Evolutionary conservation across 2,888 invertebrate species (phyloP).

Genomic region (Lochmaea crataegi): DNA sequence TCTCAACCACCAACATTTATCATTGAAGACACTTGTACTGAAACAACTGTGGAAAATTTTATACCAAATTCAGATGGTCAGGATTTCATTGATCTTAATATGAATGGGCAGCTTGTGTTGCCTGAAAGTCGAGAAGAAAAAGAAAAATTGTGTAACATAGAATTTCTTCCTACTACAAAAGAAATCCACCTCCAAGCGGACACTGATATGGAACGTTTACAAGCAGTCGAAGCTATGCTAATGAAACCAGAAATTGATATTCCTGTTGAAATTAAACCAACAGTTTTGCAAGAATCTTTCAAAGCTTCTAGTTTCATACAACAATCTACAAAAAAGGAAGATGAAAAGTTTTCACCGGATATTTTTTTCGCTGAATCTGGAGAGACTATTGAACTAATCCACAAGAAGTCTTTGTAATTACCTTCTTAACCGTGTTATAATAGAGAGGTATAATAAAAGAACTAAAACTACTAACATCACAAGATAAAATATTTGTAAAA

Average conservation of each 20-base stretch:
- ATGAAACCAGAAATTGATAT: constrained; percentile 13
- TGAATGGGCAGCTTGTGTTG: constrained; percentile 32
- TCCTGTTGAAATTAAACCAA: not conserved
- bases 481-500: too few species aligned
- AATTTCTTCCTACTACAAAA: constrained; percentile 21
- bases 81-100: constrained; percentile 35
- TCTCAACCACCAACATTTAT: constrained; percentile 61
- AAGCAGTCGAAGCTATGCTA: not conserved
- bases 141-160: constrained; percentile 4
- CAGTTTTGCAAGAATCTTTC: constrained; percentile 12
- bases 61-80: constrained; percentile 57
- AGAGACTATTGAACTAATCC: constrained; percentile 10
- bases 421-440: too few species aligned
- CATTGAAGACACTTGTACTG: constrained; percentile 62
- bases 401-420: constrained; percentile 22
- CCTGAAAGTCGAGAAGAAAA: constrained; percentile 35
- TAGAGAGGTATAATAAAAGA: too few species aligned
- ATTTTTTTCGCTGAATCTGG: constrained; percentile 54
- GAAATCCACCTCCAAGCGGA: constrained; percentile 12
- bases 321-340: constrained; percentile 16
- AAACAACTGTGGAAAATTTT: constrained; percentile 63
- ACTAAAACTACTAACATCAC: too few species aligned
- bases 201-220: not conserved
- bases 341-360: constrained; percentile 55
- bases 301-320: constrained; percentile 9